A percentile compares a stretch with the other conserved stretches of the same genome.
Evolutionary conservation across 2,113 vertebrate species (phyloP).

Genomic region (Gavia stellata): DNA sequence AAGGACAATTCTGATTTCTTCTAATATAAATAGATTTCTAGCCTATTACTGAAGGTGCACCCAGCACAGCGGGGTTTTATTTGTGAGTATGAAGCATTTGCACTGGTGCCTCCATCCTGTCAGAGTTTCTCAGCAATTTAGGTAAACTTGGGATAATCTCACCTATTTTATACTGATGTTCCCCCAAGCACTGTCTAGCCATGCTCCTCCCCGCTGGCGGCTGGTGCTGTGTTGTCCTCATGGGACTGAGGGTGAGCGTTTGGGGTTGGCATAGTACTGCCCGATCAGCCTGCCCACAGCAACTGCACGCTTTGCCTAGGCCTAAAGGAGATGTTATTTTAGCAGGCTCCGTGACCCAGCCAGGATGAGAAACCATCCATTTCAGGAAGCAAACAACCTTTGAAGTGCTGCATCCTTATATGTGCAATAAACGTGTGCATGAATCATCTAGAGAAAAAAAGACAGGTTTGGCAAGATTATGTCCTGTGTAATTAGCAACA

Average conservation of each 20-base stretch:
- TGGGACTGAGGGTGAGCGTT: rapidly evolving
- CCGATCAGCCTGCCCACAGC: neutral
- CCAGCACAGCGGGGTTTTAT: neutral
- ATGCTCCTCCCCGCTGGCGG: neutral
- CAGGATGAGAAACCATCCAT: neutral
- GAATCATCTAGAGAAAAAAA: neutral
- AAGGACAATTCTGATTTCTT: neutral
- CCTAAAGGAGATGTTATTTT: neutral
- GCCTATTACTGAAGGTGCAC: rapidly evolving
- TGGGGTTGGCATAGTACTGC: neutral
- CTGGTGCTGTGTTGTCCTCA: rapidly evolving
- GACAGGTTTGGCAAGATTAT: neutral
- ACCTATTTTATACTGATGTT: neutral
- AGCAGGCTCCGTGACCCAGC: neutral
- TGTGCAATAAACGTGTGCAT: neutral
- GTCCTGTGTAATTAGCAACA: rapidly evolving
- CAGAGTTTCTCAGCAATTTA: neutral
- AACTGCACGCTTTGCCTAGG: neutral
- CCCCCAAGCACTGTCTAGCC: neutral
- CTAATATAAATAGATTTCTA: neutral
- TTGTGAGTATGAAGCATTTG: neutral
- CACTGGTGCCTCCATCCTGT: neutral
- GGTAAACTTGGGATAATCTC: neutral
- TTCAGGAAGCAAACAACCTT: neutral
- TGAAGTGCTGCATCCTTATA: neutral